Base-by-base conservation (phyloP, 1,140 invertebrate genomes). In the Protaetia brevitarsis region DNA sequence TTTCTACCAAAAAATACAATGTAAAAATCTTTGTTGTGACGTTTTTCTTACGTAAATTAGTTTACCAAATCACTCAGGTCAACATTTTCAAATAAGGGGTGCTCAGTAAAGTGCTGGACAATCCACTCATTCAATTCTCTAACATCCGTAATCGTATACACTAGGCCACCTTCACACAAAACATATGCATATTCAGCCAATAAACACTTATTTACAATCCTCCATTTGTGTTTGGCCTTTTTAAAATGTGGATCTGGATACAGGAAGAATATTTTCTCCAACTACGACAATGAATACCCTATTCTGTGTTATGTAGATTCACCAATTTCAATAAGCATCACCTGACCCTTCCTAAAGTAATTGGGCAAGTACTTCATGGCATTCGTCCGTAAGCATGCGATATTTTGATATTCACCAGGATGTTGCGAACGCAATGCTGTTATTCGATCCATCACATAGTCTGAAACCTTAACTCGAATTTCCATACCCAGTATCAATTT, bases 211-310 rank as follows among this genome's bases (percentile, higher is more conserved):
- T 95, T 98, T 69, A 99, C 97, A 57, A 99, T 99, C 67, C 98
- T 86, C 97, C 97, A 99, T 82, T 99, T 99, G 76, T 99, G 95
- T 82, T 99, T 99, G 0, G 94, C 89, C 74, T 94, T 97, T 80
- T 99, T 99, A 79, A 99, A 99, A 84, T 99, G 98, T 31, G 98
- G 98, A 85, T 99, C 98, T 27, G 98, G 98, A 80, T 98, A 99
- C n/a, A 99, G 82, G 77, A 99, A 99, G 80, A 99, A 99, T 89
- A 99, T 96, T 82, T 99, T 99, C 68, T 90, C 89, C 11, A 99
- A 81, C 90, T 99, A 84, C 71, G 87, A 74, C 56, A 31, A 62
- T 6, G 34, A 36, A 1, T 30, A 26, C 13, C 31, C 19, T 7
- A 45, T 13, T 6, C 10, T 13, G 2, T 19, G 41, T 21, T 10